Base-by-base conservation (phyloP, 2,797 vertebrate species). In the Octomys mimax region DNA sequence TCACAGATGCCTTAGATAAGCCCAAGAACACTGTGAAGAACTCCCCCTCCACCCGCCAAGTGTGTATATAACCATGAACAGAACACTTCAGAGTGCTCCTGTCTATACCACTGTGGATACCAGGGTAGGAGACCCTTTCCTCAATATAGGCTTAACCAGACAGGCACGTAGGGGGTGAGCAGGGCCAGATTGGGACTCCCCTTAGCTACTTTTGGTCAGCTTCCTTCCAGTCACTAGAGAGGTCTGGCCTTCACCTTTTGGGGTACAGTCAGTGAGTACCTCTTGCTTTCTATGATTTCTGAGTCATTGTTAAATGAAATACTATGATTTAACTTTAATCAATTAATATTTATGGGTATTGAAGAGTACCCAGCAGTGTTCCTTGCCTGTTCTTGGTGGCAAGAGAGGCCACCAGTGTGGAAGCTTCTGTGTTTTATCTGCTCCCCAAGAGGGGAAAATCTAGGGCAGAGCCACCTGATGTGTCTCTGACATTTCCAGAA, bases 1-100 rank as follows among this genome's bases (percentile, higher is more conserved):
- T 92, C 94, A 70, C 75, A 87, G 73, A 92, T 86, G 68, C 75
- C 96, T 90, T 81, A 84, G 78, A 89, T 83, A 88, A 92, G 7
- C 78, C 81, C 36, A 54, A 70, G 88, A 78, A 83, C 42, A 52
- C 26, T 19, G 26, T 10, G 46, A 87, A 77, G 36, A 62, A 21
- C 61, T 61, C n/a, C 16, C 14, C 31, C 2, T 59, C n/a, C 36
- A 6, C 14, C 39, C 22, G 42, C n/a, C 46, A 81, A 78, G 46
- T 21, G 28, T 84, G 26, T 70, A 46, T 31, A 2, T 52, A 62
- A 61, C 31, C 78, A 64, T 3, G 7, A 6, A 33, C 6, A 26
- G 68, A 42, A 62, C 64, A 33, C 22, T 83, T 33, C 4, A 1
- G 62, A 87, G 88, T 2, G 28, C 54, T 85, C 49, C 46, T 71